Base-by-base conservation (phyloP, 2,113 vertebrate species). In the Sceloporus tristichus region DNA sequence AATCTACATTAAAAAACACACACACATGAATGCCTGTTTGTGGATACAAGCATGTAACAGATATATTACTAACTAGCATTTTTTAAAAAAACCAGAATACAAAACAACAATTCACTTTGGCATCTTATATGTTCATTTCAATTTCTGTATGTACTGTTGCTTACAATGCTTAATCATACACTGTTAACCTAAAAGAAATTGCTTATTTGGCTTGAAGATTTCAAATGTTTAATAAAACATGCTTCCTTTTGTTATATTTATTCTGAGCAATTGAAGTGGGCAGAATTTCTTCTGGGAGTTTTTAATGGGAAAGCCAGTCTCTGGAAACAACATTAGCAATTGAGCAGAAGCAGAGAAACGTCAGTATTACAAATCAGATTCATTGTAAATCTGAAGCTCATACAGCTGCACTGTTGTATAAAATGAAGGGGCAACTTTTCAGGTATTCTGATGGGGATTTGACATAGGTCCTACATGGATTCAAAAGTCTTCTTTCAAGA, bases 171-270 rank as follows among this genome's bases (percentile, higher is more conserved):
- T 65, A 85, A 66, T 14, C 27, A 40, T 18, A n/a, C 14, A 65
- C 25, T 65, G 40, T 62, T 76, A 77, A 65, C 21, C 84, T 42
- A 38, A 65, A 76, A 78, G n/a, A 65, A 29, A 25, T 48, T 62
- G 21, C 18, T 9, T 18, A 53, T 78, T 85, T 0, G 42, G 0
- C n/a, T 34, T 84, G 6, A 79, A 54, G 76, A 75, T 87, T 82
- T 85, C 75, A 14, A 34, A 80, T 40, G 71, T 89, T 82, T 66
- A 85, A 89, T 2, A 9, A 66, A 71, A 21, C 48, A 0, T 65
- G 1, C 74, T 91, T 92, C 82, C 16, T 88, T 27, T 70, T 88
- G 59, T 70, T 71, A 16, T 13, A 82, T 25, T 78, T 89, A 75
- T 73, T 27, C 18, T 9, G 73, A 88, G 86, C 8, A 85, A 6